Evolutionary conservation across 2,113 vertebrate species (phyloP).

Genomic region (Furnarius figulus): DNA sequence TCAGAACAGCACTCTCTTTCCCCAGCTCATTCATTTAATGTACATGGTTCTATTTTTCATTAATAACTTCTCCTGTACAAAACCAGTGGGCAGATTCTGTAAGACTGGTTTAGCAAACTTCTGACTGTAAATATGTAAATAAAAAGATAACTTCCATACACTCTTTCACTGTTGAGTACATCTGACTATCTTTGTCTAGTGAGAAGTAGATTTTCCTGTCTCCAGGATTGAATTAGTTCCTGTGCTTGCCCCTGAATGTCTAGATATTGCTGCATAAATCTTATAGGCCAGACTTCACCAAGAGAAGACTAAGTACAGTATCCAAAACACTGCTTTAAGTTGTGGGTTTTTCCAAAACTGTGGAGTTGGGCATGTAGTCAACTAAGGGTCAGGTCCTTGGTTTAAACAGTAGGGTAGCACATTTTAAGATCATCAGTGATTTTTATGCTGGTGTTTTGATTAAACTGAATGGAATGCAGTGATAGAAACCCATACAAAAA

Average conservation of each 20-base stretch:
- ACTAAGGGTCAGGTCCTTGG: background rate
- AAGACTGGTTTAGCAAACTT: background rate
- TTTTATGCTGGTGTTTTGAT: background rate
- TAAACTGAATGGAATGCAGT: background rate
- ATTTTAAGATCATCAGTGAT: background rate
- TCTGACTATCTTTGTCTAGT: background rate
- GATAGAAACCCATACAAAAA: background rate
- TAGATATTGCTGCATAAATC: background rate
- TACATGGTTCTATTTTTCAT: background rate
- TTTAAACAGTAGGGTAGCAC: background rate
- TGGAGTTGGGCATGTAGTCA: background rate
- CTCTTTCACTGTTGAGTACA: background rate
- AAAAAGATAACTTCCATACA: background rate
- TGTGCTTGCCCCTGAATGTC: background rate
- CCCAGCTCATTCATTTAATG: background rate
- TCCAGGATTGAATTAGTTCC: background rate
- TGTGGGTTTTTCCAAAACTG: background rate
- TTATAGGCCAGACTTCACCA: background rate
- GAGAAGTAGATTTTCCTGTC: background rate
- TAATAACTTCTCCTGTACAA: background rate
- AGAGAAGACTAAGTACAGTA: background rate
- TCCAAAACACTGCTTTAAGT: background rate
- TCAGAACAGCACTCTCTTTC: background rate
- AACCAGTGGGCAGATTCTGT: fast-evolving
- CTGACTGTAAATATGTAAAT: background rate